Evolutionary conservation across 2,113 vertebrate species (phyloP).

Genomic region (Podarcis raffonei): DNA sequence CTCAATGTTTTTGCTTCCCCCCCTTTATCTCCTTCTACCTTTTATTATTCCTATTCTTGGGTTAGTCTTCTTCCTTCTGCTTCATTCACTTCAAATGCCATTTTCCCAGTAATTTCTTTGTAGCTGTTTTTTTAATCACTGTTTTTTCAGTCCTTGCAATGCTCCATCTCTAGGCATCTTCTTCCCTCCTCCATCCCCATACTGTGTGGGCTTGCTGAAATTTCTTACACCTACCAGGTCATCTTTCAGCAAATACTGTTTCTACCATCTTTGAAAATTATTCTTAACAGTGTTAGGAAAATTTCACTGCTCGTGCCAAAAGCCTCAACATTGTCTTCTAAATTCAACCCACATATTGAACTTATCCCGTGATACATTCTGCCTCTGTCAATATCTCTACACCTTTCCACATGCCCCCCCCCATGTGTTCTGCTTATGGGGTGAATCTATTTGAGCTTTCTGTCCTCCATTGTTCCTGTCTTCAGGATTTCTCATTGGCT

Average conservation of each 20-base stretch:
- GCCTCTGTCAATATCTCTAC: background rate
- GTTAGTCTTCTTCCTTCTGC: background rate
- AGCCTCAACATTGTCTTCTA: background rate
- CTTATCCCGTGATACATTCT: too few relatives aligned
- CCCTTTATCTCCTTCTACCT: background rate
- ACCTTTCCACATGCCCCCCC: background rate
- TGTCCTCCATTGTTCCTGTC: background rate
- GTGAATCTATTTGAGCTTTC: background rate
- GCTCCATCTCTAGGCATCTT: background rate
- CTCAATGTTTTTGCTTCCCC: background rate
- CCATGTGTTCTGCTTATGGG: background rate
- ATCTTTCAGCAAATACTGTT: background rate
- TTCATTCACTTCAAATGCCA: background rate
- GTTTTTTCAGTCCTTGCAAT: background rate
- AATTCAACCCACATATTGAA: background rate
- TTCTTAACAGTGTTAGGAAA: background rate
- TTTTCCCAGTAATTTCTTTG: background rate
- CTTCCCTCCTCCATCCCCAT: background rate
- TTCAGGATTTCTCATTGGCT: background rate
- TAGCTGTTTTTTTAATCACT: background rate
- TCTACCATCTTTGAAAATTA: background rate
- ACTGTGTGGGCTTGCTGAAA: background rate
- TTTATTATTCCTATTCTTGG: background rate
- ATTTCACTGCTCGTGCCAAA: background rate
- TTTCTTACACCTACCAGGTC: background rate